Evolutionary conservation across 2,888 invertebrate genomes (phyloP), one percentile per base, ranked within the genome.

Genomic region (Chymomyza fuscimana): DNA sequence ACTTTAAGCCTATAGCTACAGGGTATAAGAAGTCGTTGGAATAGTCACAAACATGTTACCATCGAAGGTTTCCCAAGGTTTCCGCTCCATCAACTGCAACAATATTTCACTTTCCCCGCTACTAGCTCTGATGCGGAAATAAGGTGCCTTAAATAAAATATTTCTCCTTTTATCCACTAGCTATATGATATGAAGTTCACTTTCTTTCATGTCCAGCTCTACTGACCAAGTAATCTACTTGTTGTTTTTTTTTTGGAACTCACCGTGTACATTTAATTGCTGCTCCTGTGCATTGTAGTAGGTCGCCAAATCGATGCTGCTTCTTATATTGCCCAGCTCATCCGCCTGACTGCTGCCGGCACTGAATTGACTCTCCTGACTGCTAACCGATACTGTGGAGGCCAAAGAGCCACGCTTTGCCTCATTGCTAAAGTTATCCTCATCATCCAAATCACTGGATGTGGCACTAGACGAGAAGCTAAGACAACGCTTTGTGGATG

Each of bases 241-340:
- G 66, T 40, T 50, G 65, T 73, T 72, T 70, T 71, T 76, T 25
- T 73, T 46, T 75, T 83, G 86, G 81, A 89, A 94, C 94, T 94
- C 92, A 95, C 95, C 95, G 92, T 94, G 94, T 85, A 95, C 94
- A 92, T 94, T 94, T 88, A 95, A 93, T 70, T 93, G 92, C 75
- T 94, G 93, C 77, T 93, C 93, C 50, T 93, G 93, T 29, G 93
- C 92, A 54, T 93, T 69, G 62, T 76, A 84, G 5, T 63, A 92
- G 71, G 94, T 93, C 87, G 94, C 94, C 82, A 95, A 91, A 82
- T 95, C 95, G 80, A 95, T 93, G 4, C 94, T 94, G 29, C 94
- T 95, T 78, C 88, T 67, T 56, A 92, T 93, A 0, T 91, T 87
- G 0, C 40, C 63, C 22, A 15, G 61, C 64, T 15, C 58, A 25